A percentile compares a stretch with the other conserved stretches of the same genome.
Conservation (phyloP, 1,140 invertebrate genomes). For the Acyrthosiphon pisum region DNA sequence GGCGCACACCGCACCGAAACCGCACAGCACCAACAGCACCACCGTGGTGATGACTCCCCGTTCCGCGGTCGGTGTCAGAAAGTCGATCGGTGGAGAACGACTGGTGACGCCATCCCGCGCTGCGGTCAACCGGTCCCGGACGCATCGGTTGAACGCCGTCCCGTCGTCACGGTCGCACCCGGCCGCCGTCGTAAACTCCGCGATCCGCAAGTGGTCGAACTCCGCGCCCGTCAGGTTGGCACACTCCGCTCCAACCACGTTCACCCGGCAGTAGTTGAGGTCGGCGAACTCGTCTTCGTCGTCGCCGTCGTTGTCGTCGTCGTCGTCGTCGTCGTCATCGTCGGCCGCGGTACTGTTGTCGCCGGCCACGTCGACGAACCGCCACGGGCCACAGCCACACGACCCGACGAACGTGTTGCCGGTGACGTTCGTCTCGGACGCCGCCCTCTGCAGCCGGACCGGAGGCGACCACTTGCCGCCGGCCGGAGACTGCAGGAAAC, state of each 20-base stretch:
- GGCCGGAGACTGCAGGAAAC: background rate
- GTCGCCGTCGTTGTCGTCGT: background rate
- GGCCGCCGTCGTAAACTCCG: background rate
- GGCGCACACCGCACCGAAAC: conserved; percentile 66
- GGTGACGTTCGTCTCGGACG: background rate
- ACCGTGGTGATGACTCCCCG: conserved; percentile 65
- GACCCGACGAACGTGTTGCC: background rate
- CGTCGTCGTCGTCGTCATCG: too few species aligned
- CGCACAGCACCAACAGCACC: conserved; percentile 65
- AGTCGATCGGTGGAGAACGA: background rate
- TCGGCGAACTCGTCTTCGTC: background rate
- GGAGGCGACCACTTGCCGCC: background rate
- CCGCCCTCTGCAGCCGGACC: background rate
- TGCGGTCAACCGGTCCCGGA: background rate
- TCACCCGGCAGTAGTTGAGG: background rate
- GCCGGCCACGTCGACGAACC: background rate
- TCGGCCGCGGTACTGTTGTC: background rate
- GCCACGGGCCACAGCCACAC: background rate
- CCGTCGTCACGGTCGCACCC: background rate
- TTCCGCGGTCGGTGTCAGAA: conserved; percentile 62
- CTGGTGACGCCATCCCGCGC: rapidly evolving
- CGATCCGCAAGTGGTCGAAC: background rate
- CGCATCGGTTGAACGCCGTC: background rate
- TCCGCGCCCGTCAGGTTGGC: background rate
- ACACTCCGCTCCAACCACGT: background rate